Conservation (phyloP, 2,888 invertebrate genomes). For the Ditula angustiorana region DNA sequence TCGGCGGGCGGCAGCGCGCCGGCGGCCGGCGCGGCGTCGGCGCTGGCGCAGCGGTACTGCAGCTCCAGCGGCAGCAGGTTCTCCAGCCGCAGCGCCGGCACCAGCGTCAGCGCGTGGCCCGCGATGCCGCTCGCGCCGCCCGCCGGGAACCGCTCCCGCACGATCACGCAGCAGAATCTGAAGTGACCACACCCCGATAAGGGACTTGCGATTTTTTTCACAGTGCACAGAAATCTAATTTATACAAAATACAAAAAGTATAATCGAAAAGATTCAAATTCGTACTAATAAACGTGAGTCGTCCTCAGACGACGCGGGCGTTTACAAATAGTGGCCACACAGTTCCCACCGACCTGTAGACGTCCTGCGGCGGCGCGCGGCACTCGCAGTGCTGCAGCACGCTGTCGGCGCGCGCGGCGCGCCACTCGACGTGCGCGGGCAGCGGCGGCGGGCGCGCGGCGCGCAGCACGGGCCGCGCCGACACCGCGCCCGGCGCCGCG, state of each 20-base stretch:
- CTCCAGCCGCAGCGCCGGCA: conserved; percentile 93
- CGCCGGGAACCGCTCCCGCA: conserved; percentile 93
- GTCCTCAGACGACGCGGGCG: neutral
- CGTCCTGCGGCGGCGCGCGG: conserved; percentile 63
- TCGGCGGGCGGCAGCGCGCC: conserved; percentile 61
- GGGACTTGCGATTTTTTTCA: too few species aligned
- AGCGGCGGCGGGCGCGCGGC: conserved; percentile 62
- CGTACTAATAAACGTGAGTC: neutral
- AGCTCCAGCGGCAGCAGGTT: conserved; percentile 96
- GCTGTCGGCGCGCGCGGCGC: conserved; percentile 57
- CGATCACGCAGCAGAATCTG: conserved; percentile 92
- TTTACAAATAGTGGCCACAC: neutral
- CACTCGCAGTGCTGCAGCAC: conserved; percentile 69
- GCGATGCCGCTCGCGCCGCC: conserved; percentile 87
- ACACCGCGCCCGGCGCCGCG: conserved; percentile 90
- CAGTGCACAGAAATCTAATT: too few species aligned
- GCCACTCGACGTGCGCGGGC: conserved; percentile 66
- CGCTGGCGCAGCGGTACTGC: conserved; percentile 79
- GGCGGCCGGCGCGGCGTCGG: conserved; percentile 52
- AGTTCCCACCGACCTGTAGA: conserved; percentile 60
- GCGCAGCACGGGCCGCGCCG: conserved; percentile 88
- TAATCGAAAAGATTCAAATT: neutral
- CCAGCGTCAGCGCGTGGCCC: conserved; percentile 94
- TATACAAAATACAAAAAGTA: too few species aligned
- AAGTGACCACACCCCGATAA: conserved; percentile 14